Percentiles rank a stretch among this genome's conserved stretches.
Evolutionary conservation across 2,113 vertebrate species (phyloP).

Genomic region (Callaeas wilsoni): DNA sequence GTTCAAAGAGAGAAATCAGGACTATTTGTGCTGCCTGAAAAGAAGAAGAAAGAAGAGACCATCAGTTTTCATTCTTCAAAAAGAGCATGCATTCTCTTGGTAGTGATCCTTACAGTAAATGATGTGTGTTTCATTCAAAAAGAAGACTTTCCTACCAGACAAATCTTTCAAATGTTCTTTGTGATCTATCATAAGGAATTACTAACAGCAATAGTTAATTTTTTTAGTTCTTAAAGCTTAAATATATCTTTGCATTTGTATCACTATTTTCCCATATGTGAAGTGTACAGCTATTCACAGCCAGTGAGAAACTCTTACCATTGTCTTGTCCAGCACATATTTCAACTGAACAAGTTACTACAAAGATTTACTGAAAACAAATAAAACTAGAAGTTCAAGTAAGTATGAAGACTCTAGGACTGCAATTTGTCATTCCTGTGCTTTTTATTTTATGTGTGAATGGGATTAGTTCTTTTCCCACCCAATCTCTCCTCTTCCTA

Average conservation of each 20-base stretch:
- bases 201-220: neutral
- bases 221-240: neutral
- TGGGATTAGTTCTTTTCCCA: neutral
- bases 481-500: neutral
- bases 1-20: slow-evolving; percentile 93
- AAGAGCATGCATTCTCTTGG: neutral
- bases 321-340: neutral
- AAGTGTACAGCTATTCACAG: neutral
- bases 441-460: neutral
- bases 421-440: neutral
- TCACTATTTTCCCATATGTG: neutral
- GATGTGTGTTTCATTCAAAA: neutral
- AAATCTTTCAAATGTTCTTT: neutral
- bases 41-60: neutral
- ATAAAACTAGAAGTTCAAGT: neutral
- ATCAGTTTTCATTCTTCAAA: neutral
- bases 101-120: neutral
- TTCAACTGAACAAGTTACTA: neutral
- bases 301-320: neutral
- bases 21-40: slow-evolving; percentile 94
- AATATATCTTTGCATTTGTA: neutral
- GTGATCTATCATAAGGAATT: neutral
- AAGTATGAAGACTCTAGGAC: neutral
- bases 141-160: neutral
- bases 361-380: neutral